Evolutionary conservation across 2,113 vertebrate genomes (phyloP), one percentile per base, ranked within the genome.

Genomic region (Sapayoa aenigma): DNA sequence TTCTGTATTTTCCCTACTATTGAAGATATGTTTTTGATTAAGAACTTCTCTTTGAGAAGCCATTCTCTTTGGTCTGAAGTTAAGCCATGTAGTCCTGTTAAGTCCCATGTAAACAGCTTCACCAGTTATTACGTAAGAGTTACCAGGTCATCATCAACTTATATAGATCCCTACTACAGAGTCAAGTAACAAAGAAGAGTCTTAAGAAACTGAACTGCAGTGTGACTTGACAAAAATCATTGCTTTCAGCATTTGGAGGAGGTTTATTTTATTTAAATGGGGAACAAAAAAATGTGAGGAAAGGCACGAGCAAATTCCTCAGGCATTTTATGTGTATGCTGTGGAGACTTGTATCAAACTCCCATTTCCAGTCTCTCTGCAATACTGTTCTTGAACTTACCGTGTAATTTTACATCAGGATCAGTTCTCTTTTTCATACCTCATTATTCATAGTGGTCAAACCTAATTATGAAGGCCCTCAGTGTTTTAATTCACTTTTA

Each of bases 1-100:
- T 96, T 96, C 96, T 93, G 50, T 92, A 95, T 97, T 97, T 98
- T 83, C 37, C 83, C 80, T 83, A 90, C 90, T 96, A 91, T 30
- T 88, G 89, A 97, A 98, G 94, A 97, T 96, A 96, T 86, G 44
- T 81, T 91, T 95, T 95, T 95, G 89, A 96, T 87, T 93, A 94
- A 94, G 78, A 95, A 53, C 28, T 81, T 86, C 71, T 66, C 79
- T 94, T 71, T 63, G 58, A 93, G 73, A 93, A 96, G 46, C 59
- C 82, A 35, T 85, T 90, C 66, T 68, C 75, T 87, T 91, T 88
- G 88, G 68, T 95, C 62, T 52, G 60, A 93, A 74, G 94, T 96
- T 94, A 96, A 96, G 93, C 94, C 87, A 92, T 65, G 8, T 8
- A 42, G 18, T 49, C 49, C 41, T 31, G 4, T 42, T 69, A 35